Evolutionary conservation across 2,113 vertebrate species (phyloP).

Genomic region (Blennius ocellaris): DNA sequence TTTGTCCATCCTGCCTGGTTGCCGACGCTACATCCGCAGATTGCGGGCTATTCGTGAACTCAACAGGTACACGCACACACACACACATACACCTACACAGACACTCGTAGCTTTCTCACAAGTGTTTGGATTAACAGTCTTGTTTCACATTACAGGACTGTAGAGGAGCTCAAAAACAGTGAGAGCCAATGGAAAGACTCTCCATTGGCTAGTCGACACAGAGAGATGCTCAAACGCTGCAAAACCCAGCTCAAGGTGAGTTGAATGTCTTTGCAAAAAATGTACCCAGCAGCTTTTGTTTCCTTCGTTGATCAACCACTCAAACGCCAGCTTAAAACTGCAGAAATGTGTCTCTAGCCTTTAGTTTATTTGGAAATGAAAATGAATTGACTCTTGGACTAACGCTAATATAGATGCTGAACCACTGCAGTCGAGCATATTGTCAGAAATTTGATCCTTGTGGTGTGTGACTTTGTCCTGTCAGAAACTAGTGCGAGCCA

Average conservation of each 20-base stretch:
- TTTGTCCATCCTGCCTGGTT: constrained; percentile 94
- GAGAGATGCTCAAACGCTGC: constrained; percentile 98
- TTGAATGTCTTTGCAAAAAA: constrained; percentile 18
- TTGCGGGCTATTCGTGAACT: constrained; percentile 96
- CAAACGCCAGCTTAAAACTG: background rate
- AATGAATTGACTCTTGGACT: background rate
- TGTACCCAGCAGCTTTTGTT: background rate
- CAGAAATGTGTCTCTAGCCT: background rate
- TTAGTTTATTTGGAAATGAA: background rate
- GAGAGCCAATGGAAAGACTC: constrained; percentile 99
- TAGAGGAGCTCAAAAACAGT: constrained; percentile 98
- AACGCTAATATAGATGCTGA: constrained; percentile 2
- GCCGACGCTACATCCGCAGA: constrained; percentile 95
- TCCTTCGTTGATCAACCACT: background rate
- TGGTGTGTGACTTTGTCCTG: constrained; percentile 56
- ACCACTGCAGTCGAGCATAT: constrained; percentile 1
- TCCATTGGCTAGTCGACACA: constrained; percentile 92
- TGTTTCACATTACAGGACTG: constrained; percentile 85
- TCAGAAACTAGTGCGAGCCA: constrained; percentile 98
- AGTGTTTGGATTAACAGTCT: background rate
- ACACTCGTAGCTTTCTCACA: background rate
- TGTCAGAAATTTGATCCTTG: constrained; percentile 33
- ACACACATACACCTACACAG: background rate
- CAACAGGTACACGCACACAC: constrained; percentile 86
- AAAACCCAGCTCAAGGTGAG: constrained; percentile 98